A percentile compares a stretch with the other conserved stretches of the same genome.
Evolutionary conservation across 1,140 invertebrate species (phyloP).

Genomic region (Campoletis sonorensis): DNA sequence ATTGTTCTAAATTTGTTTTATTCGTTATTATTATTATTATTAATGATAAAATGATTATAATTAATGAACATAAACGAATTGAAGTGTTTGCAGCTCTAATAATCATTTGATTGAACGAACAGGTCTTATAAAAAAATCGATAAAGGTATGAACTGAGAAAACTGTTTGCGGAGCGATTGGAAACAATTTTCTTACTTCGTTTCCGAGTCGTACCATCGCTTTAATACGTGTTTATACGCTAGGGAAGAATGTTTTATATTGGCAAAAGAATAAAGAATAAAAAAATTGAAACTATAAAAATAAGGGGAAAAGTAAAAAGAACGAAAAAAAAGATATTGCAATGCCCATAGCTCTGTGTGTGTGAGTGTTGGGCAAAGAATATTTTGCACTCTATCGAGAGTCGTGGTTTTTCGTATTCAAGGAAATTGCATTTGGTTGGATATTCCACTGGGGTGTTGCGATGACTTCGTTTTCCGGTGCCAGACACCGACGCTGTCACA

Average conservation of each 20-base stretch:
- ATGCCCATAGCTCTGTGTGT: too few species aligned
- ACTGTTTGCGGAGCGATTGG: too few species aligned
- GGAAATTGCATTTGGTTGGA: conserved; percentile 27
- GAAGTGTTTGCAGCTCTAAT: too few species aligned
- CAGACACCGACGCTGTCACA: conserved; percentile 10
- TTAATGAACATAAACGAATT: too few species aligned
- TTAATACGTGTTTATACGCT: not conserved
- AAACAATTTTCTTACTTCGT: not conserved
- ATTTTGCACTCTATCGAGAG: conserved; percentile 1
- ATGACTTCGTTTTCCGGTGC: conserved; percentile 21
- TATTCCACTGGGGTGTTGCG: conserved; percentile 8
- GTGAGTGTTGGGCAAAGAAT: not conserved
- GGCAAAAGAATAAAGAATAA: not conserved
- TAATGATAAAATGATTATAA: too few species aligned
- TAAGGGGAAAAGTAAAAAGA: not conserved
- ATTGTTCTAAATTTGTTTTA: too few species aligned
- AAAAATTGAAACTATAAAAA: not conserved
- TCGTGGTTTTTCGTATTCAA: conserved; percentile 25
- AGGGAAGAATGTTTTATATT: not conserved
- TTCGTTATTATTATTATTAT: too few species aligned
- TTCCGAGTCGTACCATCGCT: not conserved
- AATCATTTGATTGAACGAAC: too few species aligned
- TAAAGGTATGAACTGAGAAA: too few species aligned
- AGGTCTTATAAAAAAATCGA: too few species aligned
- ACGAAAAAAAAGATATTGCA: not conserved